Base-by-base conservation (phyloP, 1,140 invertebrate species). In the Melanaphis sacchari region DNA sequence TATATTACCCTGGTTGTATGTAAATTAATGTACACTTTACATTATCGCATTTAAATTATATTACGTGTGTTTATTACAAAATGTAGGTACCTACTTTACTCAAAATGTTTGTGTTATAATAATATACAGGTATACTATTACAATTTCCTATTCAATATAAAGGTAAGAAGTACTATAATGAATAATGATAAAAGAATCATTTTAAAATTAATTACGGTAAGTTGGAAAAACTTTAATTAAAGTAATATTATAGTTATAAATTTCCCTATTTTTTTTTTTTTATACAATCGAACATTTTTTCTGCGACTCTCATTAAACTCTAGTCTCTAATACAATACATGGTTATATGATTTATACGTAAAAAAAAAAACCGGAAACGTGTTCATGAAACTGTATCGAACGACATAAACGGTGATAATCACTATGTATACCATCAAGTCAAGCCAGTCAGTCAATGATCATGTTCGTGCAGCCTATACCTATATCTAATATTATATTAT, bases 351-450 rank as follows among this genome's bases (percentile, higher is more conserved):
- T 76, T 66, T 76, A 76, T 76, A 4, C 15, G 31, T 76, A 2
- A 76, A 66, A 59, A 52, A 81, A 89, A 90, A 90, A 54, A 54
- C 18, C 88, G 88, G 88, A 90, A 90, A 90, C 52, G 88, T 90
- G 88, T 59, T 90, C 88, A 90, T 15, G 88, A 90, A 59, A 90
- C 88, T 59, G 52, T 59, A 40, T 90, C 88, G 88, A 36, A 90
- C 43, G 46, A 52, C 36, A 15, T 8, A 59, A 90, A 46, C 87
- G 87, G 22, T 38, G 88, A 52, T 49, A 22, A 36, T 40, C 52
- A 89, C n/a, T 87, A 36, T n/a, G 82, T 26, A 15, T 18, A 49
- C 46, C 46, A 26, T 24, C 22, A 22, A 84, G 41, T 76, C 59
- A 21, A 76, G 59, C 59, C n/a, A n/a, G 59, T 76, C 59, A 36